Evolutionary conservation across 1,140 invertebrate species (phyloP), one percentile per base, ranked within the genome.

Genomic region (Drosophila seguyi): DNA sequence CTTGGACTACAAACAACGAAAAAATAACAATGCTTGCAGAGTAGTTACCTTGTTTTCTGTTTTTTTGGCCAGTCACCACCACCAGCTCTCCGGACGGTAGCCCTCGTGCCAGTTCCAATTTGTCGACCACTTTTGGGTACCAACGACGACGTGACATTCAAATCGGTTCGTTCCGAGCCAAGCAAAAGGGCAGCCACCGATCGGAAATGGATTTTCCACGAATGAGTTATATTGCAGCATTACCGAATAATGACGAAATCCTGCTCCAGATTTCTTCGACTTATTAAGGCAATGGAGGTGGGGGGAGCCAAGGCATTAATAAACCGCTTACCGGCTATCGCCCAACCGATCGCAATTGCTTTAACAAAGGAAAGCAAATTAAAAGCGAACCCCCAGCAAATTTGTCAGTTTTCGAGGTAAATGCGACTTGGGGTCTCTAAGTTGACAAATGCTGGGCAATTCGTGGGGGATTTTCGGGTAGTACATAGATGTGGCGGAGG

Each of bases 81-180:
- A 63, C 65, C 75, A 78, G 66, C 56, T 50, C 42, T 66, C 13
- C 13, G 66, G 58, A 75, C 79, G 52, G 79, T 83, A 82, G 84
- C 75, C 48, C 42, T 65, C 50, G 53, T 69, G 77, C 58, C 77
- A 80, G 63, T 75, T 38, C 45, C 65, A 87, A 71, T 82, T 72
- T 66, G 65, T 58, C 50, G 65, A 63, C 66, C 57, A 71, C 53
- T 82, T 75, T 82, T 87, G 74, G 73, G 53, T 55, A 36, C 25
- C 47, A 6, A 53, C 50, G 7, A 5, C 52, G 31, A 53, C 83
- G 84, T 87, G 84, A 87, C 84, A 87, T 83, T 87, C 72, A 83
- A 87, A 88, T 87, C 75, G 63, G 10, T 72, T 71, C 25, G 75
- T 77, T 68, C 48, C 38, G 22, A 60, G 45, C 47, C 62, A 60